Evolutionary conservation across 2,888 invertebrate species (phyloP), one percentile per base, ranked within the genome.

Genomic region (Seira sanloemensis): DNA sequence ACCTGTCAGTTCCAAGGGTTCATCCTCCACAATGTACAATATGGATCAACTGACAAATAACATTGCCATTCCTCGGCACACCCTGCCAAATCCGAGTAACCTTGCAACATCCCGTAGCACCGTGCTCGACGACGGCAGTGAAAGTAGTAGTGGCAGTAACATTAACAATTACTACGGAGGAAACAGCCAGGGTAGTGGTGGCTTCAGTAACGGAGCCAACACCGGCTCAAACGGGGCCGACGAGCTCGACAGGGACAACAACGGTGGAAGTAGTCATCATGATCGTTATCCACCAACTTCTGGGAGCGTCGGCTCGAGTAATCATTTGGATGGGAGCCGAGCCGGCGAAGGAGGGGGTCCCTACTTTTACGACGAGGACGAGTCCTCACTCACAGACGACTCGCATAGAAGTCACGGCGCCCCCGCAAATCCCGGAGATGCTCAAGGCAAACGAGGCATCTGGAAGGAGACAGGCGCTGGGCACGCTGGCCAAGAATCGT

Each of bases 11-110:
- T 88, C 89, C 25, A 89, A 88, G 75, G 86, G 89, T 69, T 89
- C 89, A 16, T 85, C 88, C 24, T 85, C 88, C 24, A 89, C 89
- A 18, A 87, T 89, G 86, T 89, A 88, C 85, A 89, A 89, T 74
- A 89, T 89, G 89, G 89, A 89, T 83, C 89, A 89, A 81, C 84
- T 89, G 84, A 89, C 89, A 74, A 89, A 89, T 76, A 89, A 89
- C 85, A 89, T 89, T 50, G 89, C 89, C 75, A 89, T 89, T 87
- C 89, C 89, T 0, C 89, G 88, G 71, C 89, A 89, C 78, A 88
- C 88, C 19, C 86, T 89, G 67, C 88, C 89, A 73, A 89, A 89
- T 81, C 89, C 89, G 1, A 89, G 89, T 78, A 89, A 89, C 85
- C 87, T 89, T 66, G 89, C 89, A 66, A 89, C 89, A 37, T 89